A percentile compares a stretch with the other conserved stretches of the same genome.
phyloP scores from a whole-genome alignment of 2,888 invertebrate genomes.

The Drosophila paramelanica region DNA sequence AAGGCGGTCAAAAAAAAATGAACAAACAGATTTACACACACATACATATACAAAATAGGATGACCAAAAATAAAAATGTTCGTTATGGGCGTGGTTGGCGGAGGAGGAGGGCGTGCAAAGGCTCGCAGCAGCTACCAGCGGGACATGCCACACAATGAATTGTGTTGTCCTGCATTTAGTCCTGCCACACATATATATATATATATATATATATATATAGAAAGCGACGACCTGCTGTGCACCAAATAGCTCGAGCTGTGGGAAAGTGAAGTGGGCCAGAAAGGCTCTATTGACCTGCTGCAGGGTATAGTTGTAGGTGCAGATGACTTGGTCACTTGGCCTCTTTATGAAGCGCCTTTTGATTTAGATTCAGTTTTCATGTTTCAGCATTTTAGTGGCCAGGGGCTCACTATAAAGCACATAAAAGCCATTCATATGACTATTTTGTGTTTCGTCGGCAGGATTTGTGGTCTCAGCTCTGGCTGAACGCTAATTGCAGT shows the following conservation, averaged over 20 bases:
- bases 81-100: constrained; percentile 17
- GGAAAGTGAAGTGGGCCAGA: constrained; percentile 5
- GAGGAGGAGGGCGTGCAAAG: constrained; percentile 14
- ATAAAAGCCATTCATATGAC: constrained; percentile 14
- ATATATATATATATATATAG: constrained; percentile 12
- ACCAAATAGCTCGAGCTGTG: constrained; percentile 14
- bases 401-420: background rate
- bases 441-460: constrained; percentile 3
- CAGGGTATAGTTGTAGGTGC: constrained; percentile 22
- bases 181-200: constrained; percentile 43
- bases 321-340: constrained; percentile 40
- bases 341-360: constrained; percentile 25
- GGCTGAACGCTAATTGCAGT: constrained; percentile 15
- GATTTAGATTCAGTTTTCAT: constrained; percentile 31
- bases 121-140: constrained; percentile 56
- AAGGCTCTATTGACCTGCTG: constrained; percentile 45
- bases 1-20: constrained; percentile 64
- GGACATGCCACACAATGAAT: constrained; percentile 77
- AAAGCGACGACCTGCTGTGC: constrained; percentile 51
- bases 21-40: constrained; percentile 22
- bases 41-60: constrained; percentile 13
- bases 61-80: constrained; percentile 60
- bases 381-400: constrained; percentile 1
- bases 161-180: constrained; percentile 80
- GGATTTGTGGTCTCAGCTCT: background rate